Base-by-base conservation (phyloP, 2,113 vertebrate species). In the Calidris pugnax region DNA sequence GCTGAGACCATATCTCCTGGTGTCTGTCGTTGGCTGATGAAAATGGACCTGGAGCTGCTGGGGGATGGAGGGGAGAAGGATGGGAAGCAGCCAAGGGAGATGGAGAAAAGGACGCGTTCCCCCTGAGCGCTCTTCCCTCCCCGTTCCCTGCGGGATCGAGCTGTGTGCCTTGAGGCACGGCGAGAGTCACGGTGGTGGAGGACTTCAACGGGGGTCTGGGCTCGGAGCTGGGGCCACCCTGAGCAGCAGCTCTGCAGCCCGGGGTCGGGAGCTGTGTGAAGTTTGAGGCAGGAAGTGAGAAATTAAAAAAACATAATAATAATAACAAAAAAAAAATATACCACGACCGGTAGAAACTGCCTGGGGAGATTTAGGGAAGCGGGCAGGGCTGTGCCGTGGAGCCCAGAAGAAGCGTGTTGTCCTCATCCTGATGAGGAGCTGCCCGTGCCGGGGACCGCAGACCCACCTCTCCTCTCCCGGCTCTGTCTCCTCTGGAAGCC, bases 261-360 rank as follows among this genome's bases (percentile, higher is more conserved):
- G 0, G 47, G 82, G 75, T 91, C 0, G 3, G 94, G 62, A 93
- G 82, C 78, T 78, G 64, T 59, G 90, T 88, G 92, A 87, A 90
- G 79, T 97, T 97, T 47, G 51, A 86, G 89, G 89, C 94, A 97
- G 96, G 94, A 97, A 97, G 94, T 93, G 80, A 93, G 79, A 95
- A 94, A 94, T 48, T 48, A 48, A 76, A 83, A 74, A 73, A 33
- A 33, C 41, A 16, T 43, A 43, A 43, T 43, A 43, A 43, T 43
- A 15, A 43, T 55, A 56, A 35, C 24, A 23, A 35, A 23, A 35
- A 62, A 2, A 5, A 5, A 11, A 13, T 14, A 35, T 0, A 9
- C 43, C 28, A 37, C 9, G 1, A 32, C 77, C 10, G 28, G 76
- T 72, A 87, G 85, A 94, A 96, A 67, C 76, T 28, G 41, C 66